phyloP scores from a whole-genome alignment of 2,888 invertebrate genomes.

The Andrena bucephala region DNA sequence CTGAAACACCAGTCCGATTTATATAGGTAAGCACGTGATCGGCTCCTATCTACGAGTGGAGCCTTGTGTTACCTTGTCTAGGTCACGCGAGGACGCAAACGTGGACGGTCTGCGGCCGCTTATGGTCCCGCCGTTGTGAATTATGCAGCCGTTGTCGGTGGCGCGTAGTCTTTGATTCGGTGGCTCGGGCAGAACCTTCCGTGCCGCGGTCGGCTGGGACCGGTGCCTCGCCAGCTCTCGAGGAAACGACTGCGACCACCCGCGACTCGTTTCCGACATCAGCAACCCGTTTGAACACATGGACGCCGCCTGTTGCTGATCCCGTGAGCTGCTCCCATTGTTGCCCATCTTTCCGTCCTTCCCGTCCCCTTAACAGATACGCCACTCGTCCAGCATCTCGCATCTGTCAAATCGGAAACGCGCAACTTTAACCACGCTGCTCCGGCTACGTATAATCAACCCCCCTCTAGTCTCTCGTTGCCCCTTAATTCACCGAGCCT shows the following conservation, averaged over 20 bases:
- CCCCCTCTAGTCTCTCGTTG: too few relatives aligned
- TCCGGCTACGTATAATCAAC: background rate
- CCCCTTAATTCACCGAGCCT: background rate
- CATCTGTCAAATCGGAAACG: conserved; percentile 31
- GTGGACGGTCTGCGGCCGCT: conserved; percentile 88
- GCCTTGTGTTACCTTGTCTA: conserved; percentile 76
- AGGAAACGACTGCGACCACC: conserved; percentile 81
- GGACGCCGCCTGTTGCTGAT: conserved; percentile 37
- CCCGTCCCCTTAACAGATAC: conserved; percentile 32
- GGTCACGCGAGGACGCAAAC: conserved; percentile 80
- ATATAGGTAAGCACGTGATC: background rate
- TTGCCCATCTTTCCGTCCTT: conserved; percentile 76
- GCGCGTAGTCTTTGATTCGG: conserved; percentile 90
- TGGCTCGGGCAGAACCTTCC: conserved; percentile 90
- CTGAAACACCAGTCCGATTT: conserved; percentile 57
- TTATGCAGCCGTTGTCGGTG: conserved; percentile 93
- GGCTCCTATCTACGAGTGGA: background rate
- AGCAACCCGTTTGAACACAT: conserved; percentile 57
- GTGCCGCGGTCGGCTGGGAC: conserved; percentile 75
- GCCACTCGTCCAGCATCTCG: conserved; percentile 52
- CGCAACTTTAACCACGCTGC: background rate
- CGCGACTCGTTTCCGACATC: conserved; percentile 72
- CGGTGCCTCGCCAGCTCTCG: conserved; percentile 77
- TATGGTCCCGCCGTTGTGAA: conserved; percentile 94
- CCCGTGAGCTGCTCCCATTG: conserved; percentile 77